Conservation (phyloP, 2,888 invertebrate genomes). For the Lymantria dispar region DNA sequence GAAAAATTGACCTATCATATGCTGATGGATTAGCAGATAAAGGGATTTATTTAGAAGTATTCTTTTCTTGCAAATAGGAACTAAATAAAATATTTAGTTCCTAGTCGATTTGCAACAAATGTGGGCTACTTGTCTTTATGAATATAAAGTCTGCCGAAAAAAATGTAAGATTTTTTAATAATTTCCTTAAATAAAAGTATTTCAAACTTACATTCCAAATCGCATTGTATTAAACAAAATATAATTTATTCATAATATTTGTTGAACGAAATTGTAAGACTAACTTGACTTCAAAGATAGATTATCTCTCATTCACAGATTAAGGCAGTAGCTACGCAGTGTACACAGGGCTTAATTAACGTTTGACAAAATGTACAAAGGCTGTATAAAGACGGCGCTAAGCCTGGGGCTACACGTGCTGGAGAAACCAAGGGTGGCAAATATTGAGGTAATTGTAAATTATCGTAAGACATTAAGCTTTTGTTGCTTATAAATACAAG, state of each 20-base stretch:
- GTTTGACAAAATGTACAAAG: slow-evolving; percentile 54
- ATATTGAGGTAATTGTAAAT: slow-evolving; percentile 12
- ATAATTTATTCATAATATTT: slow-evolving; percentile 9
- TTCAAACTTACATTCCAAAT: neutral
- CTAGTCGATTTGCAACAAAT: too few species aligned
- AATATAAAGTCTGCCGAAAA: too few species aligned
- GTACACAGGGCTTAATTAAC: slow-evolving; percentile 38
- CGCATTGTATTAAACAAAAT: slow-evolving; percentile 1
- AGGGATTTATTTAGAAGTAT: too few species aligned
- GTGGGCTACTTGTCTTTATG: too few species aligned
- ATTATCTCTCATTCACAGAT: slow-evolving; percentile 22
- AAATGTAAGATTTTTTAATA: too few species aligned
- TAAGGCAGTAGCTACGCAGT: slow-evolving; percentile 10
- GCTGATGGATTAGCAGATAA: too few species aligned
- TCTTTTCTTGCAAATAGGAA: too few species aligned
- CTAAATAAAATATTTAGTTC: too few species aligned
- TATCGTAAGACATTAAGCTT: neutral
- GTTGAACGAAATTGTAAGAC: slow-evolving; percentile 5
- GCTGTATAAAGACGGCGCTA: slow-evolving; percentile 23
- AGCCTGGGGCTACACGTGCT: slow-evolving; percentile 24
- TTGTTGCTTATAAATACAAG: neutral
- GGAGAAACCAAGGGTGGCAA: slow-evolving; percentile 17
- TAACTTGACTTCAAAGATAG: slow-evolving; percentile 29
- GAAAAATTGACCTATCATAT: too few species aligned
- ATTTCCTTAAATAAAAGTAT: too few species aligned